Percentiles rank a stretch among this genome's conserved stretches.
phyloP scores from a whole-genome alignment of 1,140 invertebrate species.

The Zaprionus capensis region DNA sequence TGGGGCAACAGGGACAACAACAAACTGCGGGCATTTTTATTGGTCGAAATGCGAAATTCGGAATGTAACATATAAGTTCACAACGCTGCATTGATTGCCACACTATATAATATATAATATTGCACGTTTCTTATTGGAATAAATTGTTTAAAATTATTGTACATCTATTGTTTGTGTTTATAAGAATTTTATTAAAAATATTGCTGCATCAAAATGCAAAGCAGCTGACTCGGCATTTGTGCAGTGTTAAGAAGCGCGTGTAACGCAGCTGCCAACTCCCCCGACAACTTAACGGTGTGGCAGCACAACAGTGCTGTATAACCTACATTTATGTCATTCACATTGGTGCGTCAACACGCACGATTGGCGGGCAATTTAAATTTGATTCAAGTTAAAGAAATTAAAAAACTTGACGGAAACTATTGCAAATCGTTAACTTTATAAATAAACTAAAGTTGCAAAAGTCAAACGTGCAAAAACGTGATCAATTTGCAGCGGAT shows the following conservation, averaged over 20 bases:
- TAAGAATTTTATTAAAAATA: conserved; percentile 5
- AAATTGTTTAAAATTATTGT: conserved; percentile 23
- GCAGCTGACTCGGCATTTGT: conserved; percentile 38
- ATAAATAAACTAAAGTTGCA: neutral
- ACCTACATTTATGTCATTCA: conserved; percentile 13
- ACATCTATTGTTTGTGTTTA: conserved; percentile 3
- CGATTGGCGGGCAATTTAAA: conserved; percentile 8
- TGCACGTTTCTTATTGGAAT: conserved; percentile 27
- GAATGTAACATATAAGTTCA: conserved; percentile 2
- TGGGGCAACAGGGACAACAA: conserved; percentile 53
- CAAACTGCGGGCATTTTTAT: conserved; percentile 46
- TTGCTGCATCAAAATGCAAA: conserved; percentile 21
- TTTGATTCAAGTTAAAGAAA: neutral
- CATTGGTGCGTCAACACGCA: neutral
- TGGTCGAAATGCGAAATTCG: conserved; percentile 15
- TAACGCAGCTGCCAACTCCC: conserved; percentile 2
- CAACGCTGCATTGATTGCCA: too few relatives aligned
- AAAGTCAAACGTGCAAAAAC: conserved; percentile 27
- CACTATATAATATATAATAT: conserved; percentile 8
- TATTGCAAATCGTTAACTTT: neutral
- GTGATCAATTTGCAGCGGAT: conserved; percentile 50
- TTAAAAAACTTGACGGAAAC: neutral
- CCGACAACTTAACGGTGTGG: conserved; percentile 13
- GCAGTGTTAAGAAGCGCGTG: conserved; percentile 32
- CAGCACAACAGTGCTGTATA: conserved; percentile 9